These are phyloP conservation scores for Anoplius nigerrimus DNA, from an alignment of 2,888 invertebrate species.

Conservation along the genomic window DNA sequence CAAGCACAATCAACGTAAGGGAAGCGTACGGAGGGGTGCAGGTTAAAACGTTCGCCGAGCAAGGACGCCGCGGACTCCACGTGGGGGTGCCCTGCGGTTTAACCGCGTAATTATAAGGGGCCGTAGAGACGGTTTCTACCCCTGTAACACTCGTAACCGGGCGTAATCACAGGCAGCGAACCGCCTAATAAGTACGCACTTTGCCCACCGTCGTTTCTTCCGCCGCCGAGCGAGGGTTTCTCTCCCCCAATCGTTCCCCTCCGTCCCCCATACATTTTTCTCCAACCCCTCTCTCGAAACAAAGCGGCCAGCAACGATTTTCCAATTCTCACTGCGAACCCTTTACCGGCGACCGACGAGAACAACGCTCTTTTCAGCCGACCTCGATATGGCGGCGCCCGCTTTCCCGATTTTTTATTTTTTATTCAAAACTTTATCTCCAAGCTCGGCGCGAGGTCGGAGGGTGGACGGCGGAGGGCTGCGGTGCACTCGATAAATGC, in stretches of 20 bases:
- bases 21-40: not conserved
- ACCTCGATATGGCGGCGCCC: too few relatives aligned
- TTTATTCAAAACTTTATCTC: too few relatives aligned
- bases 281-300: not conserved
- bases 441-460: too few relatives aligned
- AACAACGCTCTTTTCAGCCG: too few relatives aligned
- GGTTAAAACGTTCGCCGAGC: slow-evolving; percentile 13
- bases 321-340: not conserved
- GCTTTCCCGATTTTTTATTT: too few relatives aligned
- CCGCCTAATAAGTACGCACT: slow-evolving; percentile 53
- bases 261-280: not conserved
- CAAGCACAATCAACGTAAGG: too few relatives aligned
- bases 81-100: slow-evolving; percentile 19
- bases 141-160: slow-evolving; percentile 11
- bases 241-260: not conserved
- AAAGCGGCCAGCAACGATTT: not conserved
- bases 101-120: slow-evolving; percentile 36
- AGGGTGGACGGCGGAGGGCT: too few relatives aligned
- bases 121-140: slow-evolving; percentile 20
- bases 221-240: slow-evolving; percentile 1
- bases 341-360: too few relatives aligned
- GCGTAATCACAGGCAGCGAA: slow-evolving; percentile 51
- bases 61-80: slow-evolving; percentile 15
- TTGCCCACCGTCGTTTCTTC: slow-evolving; percentile 50
- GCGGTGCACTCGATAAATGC: too few relatives aligned